Percentiles rank a stretch among this genome's conserved stretches.
phyloP scores from a whole-genome alignment of 2,113 vertebrate genomes.

The Rhea pennata region DNA sequence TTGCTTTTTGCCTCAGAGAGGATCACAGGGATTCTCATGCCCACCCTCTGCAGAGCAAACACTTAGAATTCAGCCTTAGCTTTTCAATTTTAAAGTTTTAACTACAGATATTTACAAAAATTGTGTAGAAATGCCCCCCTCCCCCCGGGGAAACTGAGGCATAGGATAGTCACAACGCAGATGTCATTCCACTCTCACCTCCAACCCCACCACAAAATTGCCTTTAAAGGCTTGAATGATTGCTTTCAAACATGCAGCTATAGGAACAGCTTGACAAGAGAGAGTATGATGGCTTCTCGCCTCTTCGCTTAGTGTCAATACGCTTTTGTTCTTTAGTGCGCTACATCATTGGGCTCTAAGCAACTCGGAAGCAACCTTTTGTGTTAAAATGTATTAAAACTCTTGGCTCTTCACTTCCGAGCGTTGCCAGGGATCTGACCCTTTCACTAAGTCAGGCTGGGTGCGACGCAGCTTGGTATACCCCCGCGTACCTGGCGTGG shows the following conservation, averaged over 20 bases:
- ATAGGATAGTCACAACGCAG: neutral
- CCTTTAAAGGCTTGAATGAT: neutral
- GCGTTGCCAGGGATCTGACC: accelerated
- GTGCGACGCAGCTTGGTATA: neutral
- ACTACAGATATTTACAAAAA: neutral
- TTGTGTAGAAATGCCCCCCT: neutral
- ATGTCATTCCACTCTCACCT: neutral
- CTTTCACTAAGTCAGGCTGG: neutral
- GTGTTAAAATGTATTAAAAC: neutral
- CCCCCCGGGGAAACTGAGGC: neutral
- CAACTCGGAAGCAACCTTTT: neutral
- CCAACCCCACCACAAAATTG: neutral
- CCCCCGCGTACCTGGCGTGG: accelerated
- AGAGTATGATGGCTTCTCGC: neutral
- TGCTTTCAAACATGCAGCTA: neutral
- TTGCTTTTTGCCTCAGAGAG: neutral
- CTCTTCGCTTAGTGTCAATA: accelerated
- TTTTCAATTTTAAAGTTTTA: neutral
- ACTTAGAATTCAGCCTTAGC: neutral
- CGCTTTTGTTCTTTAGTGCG: neutral
- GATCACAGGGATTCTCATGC: neutral
- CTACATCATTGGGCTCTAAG: accelerated
- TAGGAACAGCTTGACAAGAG: neutral
- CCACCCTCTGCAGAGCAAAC: neutral
- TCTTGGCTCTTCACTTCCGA: neutral